Percentiles rank a stretch among this genome's conserved stretches.
These are phyloP conservation scores for Pelmatolapia mariae DNA, from an alignment of 2,113 vertebrate species.

Conservation along the genomic window DNA sequence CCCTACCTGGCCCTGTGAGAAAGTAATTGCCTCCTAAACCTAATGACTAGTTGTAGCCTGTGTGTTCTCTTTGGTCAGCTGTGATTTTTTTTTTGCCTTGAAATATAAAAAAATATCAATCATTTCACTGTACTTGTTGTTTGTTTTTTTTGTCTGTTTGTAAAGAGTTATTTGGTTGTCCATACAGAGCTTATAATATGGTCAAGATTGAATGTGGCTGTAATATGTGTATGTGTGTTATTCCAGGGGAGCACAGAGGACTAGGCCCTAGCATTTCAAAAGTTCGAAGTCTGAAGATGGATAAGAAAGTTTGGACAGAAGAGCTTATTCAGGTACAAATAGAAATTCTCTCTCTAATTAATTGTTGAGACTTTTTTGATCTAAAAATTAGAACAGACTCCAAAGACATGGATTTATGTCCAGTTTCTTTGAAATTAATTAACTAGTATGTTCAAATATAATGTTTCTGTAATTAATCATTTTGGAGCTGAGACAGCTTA, in stretches of 20 bases:
- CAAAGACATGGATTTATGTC: background rate
- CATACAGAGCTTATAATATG: background rate
- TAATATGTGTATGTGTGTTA: background rate
- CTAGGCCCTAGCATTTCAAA: conserved; percentile 87
- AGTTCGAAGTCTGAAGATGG: conserved; percentile 96
- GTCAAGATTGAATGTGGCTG: background rate
- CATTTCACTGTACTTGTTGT: background rate
- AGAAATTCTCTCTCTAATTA: background rate
- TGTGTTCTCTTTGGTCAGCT: background rate
- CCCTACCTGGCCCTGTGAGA: background rate
- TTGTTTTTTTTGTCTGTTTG: background rate
- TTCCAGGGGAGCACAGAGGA: conserved; percentile 84
- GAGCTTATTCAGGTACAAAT: conserved; percentile 83
- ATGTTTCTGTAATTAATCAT: background rate
- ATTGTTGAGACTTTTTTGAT: background rate
- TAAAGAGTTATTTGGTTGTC: background rate
- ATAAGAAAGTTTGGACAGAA: conserved; percentile 92
- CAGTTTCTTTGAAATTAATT: background rate
- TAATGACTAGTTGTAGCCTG: background rate
- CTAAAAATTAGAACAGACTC: background rate
- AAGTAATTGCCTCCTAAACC: background rate
- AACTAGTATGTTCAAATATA: background rate
- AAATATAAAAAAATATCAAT: background rate
- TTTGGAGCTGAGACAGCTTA: background rate
- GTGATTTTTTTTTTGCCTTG: background rate